Percentiles rank a stretch among this genome's conserved stretches.
These are phyloP conservation scores for Dione juno DNA, from an alignment of 2,888 invertebrate species.

Conservation along the genomic window DNA sequence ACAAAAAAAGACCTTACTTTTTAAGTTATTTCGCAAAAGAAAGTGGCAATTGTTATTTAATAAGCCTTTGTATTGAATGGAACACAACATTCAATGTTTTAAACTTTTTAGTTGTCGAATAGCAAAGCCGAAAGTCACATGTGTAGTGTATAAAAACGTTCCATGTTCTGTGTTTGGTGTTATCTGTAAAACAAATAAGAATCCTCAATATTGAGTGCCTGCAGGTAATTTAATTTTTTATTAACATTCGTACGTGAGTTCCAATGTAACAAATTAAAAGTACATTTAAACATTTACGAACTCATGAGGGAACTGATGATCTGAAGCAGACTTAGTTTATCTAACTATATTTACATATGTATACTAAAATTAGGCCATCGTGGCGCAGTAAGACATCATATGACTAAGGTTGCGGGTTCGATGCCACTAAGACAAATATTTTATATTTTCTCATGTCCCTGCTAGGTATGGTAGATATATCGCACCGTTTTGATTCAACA, in stretches of 20 bases:
- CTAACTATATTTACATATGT: too few species aligned
- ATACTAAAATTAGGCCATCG: too few species aligned
- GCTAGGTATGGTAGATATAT: too few species aligned
- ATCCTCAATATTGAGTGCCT: neutral
- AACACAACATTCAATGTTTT: constrained; percentile 60
- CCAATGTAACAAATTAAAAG: neutral
- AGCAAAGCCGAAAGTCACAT: constrained; percentile 66
- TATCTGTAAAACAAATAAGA: constrained; percentile 15
- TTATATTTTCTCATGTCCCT: too few species aligned
- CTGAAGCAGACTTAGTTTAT: too few species aligned
- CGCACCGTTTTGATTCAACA: too few species aligned
- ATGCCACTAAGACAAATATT: too few species aligned
- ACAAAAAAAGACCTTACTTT: constrained; percentile 66
- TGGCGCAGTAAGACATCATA: too few species aligned
- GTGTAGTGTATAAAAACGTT: constrained; percentile 56
- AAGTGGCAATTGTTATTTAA: constrained; percentile 72
- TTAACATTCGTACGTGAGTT: neutral
- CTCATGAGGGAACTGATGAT: neutral
- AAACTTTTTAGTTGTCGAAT: constrained; percentile 72
- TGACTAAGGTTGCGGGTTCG: too few species aligned
- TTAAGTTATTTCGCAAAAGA: constrained; percentile 73
- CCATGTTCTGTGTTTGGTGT: constrained; percentile 29
- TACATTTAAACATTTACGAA: neutral
- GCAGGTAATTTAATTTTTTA: constrained; percentile 30
- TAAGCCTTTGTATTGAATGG: constrained; percentile 70